Conservation (phyloP, 2,888 invertebrate species). For the Colostygia pectinataria region DNA sequence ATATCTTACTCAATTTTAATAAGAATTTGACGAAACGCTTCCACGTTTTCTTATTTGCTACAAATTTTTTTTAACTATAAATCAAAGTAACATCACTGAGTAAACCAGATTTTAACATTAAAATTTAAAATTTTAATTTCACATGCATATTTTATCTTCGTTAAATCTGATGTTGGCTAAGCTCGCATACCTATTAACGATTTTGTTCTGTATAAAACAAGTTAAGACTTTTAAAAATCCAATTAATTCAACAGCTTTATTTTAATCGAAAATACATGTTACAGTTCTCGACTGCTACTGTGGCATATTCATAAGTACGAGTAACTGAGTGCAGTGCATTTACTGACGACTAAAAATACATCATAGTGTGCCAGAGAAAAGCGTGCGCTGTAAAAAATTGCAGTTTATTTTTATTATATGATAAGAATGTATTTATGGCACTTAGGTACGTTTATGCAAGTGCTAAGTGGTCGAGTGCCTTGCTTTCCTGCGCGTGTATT, state of each 20-base stretch:
- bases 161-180: constrained; percentile 36
- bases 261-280: constrained; percentile 33
- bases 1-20: too few relatives aligned
- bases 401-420: constrained; percentile 9
- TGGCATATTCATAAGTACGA: not conserved
- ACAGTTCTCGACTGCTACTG: constrained; percentile 7
- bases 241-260: constrained; percentile 16
- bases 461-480: constrained; percentile 43
- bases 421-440: not conserved
- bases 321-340: too few relatives aligned
- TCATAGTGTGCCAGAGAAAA: not conserved
- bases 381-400: not conserved
- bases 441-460: constrained; percentile 34
- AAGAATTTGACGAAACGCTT: too few relatives aligned
- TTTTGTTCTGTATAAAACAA: constrained; percentile 25
- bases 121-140: constrained; percentile 17
- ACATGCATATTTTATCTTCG: constrained; percentile 26
- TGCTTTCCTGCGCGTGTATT: constrained; percentile 48
- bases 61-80: not conserved
- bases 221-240: constrained; percentile 14
- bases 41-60: not conserved
- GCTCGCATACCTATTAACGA: constrained; percentile 19
- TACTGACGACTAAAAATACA: too few relatives aligned
- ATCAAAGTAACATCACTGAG: constrained; percentile 1
- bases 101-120: constrained; percentile 18